Conservation (phyloP, 2,888 invertebrate species). For the Xestia rhomboidea region DNA sequence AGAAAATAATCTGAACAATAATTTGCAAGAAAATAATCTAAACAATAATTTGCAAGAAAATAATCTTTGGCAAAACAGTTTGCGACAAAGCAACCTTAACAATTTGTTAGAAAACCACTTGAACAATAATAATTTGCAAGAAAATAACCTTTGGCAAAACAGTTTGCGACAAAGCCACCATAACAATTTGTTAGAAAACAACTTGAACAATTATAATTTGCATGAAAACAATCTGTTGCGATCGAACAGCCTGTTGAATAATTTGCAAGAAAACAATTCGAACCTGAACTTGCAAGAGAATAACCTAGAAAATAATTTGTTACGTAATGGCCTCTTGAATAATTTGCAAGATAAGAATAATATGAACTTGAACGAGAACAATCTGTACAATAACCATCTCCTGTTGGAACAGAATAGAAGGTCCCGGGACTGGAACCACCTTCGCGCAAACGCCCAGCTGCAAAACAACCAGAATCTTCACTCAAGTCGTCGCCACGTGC, state of each 20-base stretch:
- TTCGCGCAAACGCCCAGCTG: fast-evolving
- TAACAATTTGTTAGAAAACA: background rate
- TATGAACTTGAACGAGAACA: background rate
- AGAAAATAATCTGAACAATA: background rate
- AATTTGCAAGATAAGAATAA: background rate
- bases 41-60: background rate
- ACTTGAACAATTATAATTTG: background rate
- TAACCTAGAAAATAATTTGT: background rate
- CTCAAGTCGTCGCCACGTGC: background rate
- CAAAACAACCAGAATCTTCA: background rate
- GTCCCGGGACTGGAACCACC: background rate
- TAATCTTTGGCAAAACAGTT: background rate
- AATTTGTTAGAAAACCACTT: too few species aligned
- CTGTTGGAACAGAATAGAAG: background rate
- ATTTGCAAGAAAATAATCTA: background rate
- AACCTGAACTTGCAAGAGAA: background rate
- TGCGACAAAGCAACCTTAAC: too few species aligned
- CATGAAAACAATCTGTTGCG: background rate
- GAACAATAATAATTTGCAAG: conserved; percentile 8
- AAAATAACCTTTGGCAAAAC: background rate
- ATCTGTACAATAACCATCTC: background rate
- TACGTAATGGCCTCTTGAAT: background rate
- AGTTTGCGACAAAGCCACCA: background rate
- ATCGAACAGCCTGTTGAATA: background rate
- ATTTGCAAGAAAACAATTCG: conserved; percentile 2